Evolutionary conservation across 2,113 vertebrate genomes (phyloP).

Genomic region (Petroica traversi): DNA sequence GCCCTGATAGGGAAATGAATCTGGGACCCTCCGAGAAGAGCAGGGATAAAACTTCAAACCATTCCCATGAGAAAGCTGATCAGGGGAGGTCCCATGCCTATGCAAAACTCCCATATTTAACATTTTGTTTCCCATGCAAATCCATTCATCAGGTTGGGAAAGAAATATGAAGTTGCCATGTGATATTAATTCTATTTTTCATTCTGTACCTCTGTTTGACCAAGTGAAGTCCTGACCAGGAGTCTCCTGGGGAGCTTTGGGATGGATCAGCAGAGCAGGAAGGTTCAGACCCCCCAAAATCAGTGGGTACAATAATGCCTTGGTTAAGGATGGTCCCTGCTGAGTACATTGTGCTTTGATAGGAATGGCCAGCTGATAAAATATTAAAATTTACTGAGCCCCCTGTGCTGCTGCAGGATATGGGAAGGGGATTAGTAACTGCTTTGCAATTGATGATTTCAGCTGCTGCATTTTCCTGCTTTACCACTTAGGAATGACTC

Average conservation of each 20-base stretch:
- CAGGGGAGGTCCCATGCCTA: slow-evolving; percentile 6
- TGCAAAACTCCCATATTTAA: slow-evolving; percentile 20
- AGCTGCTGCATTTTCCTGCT: not conserved
- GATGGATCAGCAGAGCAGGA: rapidly evolving
- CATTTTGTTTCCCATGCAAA: slow-evolving; percentile 44
- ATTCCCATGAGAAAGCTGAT: slow-evolving; percentile 50
- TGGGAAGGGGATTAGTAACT: not conserved
- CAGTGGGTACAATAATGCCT: rapidly evolving
- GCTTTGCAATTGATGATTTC: not conserved
- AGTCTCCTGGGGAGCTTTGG: not conserved
- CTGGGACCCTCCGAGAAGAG: not conserved
- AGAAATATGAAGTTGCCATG: not conserved
- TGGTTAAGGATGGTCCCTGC: too few species aligned
- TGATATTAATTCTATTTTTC: not conserved
- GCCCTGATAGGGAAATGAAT: not conserved
- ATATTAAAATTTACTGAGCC: not conserved
- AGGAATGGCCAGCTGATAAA: not conserved
- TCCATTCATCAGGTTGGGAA: not conserved
- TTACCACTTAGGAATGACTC: not conserved
- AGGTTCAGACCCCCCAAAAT: not conserved
- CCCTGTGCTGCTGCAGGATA: not conserved
- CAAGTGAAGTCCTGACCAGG: not conserved
- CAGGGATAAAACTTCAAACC: not conserved
- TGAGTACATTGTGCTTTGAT: rapidly evolving
- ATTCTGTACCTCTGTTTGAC: not conserved